Evolutionary conservation across 2,797 vertebrate genomes (phyloP).

Genomic region (Simalia tracyae): DNA sequence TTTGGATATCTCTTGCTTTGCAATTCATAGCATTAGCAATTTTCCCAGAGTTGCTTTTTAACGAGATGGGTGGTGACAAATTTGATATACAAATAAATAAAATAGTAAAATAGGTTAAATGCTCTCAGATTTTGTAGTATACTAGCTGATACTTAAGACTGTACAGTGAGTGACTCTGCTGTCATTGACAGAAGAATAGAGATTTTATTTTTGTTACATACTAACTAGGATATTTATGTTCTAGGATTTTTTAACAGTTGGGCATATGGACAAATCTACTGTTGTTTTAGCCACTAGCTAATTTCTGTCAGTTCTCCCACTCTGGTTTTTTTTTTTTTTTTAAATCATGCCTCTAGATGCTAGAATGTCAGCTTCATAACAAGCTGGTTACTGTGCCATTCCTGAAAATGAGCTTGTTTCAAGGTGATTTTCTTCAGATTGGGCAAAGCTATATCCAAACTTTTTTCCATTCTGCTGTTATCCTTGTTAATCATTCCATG

Average conservation of each 20-base stretch:
- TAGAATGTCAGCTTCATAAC: neutral
- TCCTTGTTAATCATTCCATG: conserved; percentile 15
- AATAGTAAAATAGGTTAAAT: neutral
- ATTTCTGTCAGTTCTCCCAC: neutral
- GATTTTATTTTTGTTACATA: conserved; percentile 42
- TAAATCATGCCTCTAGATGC: neutral
- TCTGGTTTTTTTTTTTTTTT: neutral
- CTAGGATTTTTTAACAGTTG: conserved; percentile 25
- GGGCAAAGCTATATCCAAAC: neutral
- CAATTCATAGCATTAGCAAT: conserved; percentile 2
- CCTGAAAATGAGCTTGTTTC: neutral
- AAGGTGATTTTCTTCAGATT: neutral
- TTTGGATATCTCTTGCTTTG: conserved; percentile 41
- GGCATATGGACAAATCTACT: conserved; percentile 31
- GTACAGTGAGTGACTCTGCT: neutral
- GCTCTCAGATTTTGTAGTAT: conserved; percentile 21
- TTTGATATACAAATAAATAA: too few relatives aligned
- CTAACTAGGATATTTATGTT: conserved; percentile 15
- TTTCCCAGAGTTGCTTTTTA: neutral
- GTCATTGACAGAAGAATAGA: conserved; percentile 26
- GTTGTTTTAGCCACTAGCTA: conserved; percentile 21
- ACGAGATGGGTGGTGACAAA: too few relatives aligned
- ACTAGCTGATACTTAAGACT: conserved; percentile 27
- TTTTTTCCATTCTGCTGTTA: neutral
- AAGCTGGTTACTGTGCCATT: neutral